A percentile compares a stretch with the other conserved stretches of the same genome.
Conservation (phyloP, 2,888 invertebrate genomes). For the Drosophila putrida region DNA sequence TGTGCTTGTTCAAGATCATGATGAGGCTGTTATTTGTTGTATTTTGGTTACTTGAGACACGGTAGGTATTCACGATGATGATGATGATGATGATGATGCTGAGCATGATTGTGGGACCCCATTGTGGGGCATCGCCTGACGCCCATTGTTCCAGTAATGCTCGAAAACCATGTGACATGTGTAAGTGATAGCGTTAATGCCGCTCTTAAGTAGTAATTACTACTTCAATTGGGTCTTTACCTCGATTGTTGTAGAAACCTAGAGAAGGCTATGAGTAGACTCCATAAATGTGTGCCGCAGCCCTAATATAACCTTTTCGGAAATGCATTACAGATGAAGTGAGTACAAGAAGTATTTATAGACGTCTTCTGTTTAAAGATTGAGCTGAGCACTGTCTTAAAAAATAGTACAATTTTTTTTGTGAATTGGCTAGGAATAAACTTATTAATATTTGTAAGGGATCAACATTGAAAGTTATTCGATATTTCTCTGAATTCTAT, state of each 20-base stretch:
- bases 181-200: slow-evolving; percentile 82
- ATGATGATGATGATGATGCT: slow-evolving; percentile 25
- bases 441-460: too few species aligned
- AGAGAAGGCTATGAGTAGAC: background rate
- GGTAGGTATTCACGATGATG: slow-evolving; percentile 37
- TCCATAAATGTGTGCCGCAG: background rate
- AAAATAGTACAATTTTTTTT: too few species aligned
- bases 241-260: slow-evolving; percentile 7
- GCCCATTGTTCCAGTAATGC: slow-evolving; percentile 76
- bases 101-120: slow-evolving; percentile 23
- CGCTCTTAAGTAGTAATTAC: slow-evolving; percentile 81
- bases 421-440: too few species aligned
- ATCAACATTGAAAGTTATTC: too few species aligned
- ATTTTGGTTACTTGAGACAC: slow-evolving; percentile 46
- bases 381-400: too few species aligned
- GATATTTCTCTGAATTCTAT: too few species aligned
- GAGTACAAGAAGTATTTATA: too few species aligned
- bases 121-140: slow-evolving; percentile 32
- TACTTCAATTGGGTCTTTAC: slow-evolving; percentile 69
- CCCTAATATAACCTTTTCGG: too few species aligned
- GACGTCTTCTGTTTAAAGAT: too few species aligned
- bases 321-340: too few species aligned
- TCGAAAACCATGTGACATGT: slow-evolving; percentile 77
- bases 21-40: slow-evolving; percentile 77
- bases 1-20: slow-evolving; percentile 72